Evolutionary conservation across 1,140 invertebrate genomes (phyloP), one percentile per base, ranked within the genome.

Genomic region (Carcinoscorpius rotundicauda): DNA sequence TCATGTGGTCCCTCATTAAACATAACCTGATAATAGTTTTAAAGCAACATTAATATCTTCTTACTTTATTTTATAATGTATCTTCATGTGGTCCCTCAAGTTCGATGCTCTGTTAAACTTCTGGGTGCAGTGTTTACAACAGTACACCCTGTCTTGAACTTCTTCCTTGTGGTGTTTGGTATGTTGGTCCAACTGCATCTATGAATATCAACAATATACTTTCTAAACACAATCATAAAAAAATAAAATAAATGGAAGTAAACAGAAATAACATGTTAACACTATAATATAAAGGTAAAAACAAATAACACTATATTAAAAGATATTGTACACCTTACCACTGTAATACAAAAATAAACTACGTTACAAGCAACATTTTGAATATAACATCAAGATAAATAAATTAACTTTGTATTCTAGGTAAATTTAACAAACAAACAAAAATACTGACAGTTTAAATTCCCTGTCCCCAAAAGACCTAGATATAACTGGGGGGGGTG

Each of bases 111-210:
- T 76, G n/a, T 64, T 63, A 68, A 79, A 81, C 58, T 77, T 71
- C 50, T 73, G 72, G 51, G 70, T 73, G 70, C 80, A 81, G 64
- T 77, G 75, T 52, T 73, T 66, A 70, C 80, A 81, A 4, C 72
- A 59, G 66, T 78, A 77, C 5, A 71, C 71, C 63, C 72, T 68
- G 60, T 73, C 73, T 52, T 73, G 73, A 49, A 73, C 68, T 64
- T 80, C 79, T 57, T 76, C 70, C 61, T 75, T 64, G 72, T 83
- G 82, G 63, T 75, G 76, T 59, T 76, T 72, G 72, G 80, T 76
- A 72, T 84, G 82, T 69, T 76, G 75, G 64, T 81, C 78, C 49
- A 83, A 72, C 65, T 83, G 80, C 68, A 73, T 73, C 81, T 82
- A 69, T 56, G 60, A 74, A 71, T 68, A 51, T 70, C 52, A 63